Evolutionary conservation across 2,113 vertebrate genomes (phyloP).

Genomic region (Mellivora capensis): DNA sequence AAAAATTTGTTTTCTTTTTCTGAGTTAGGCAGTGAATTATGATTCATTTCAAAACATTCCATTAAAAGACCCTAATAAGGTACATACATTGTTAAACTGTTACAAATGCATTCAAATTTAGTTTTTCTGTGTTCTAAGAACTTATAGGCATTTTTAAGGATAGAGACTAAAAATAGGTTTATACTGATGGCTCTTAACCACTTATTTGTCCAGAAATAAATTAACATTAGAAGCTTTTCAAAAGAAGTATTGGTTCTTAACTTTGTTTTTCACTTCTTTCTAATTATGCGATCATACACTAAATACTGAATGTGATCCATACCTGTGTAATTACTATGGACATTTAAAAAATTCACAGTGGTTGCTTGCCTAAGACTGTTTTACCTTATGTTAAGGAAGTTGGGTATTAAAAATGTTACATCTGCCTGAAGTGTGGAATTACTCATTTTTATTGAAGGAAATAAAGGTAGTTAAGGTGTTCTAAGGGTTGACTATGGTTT

Average conservation of each 20-base stretch:
- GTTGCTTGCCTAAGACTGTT: neutral
- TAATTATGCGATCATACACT: neutral
- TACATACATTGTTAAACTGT: constrained; percentile 4
- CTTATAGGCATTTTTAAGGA: neutral
- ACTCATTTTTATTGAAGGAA: constrained; percentile 33
- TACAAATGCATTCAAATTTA: constrained; percentile 25
- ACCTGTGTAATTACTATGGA: neutral
- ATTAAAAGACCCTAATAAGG: neutral
- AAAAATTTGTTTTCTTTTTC: constrained; percentile 37
- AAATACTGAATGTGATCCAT: neutral
- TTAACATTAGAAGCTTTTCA: constrained; percentile 8
- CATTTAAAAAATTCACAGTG: constrained; percentile 35
- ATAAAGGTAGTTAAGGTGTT: constrained; percentile 22
- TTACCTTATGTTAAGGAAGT: constrained; percentile 53
- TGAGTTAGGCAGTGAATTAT: constrained; percentile 25
- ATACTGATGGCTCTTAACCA: neutral
- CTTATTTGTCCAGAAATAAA: constrained; percentile 32
- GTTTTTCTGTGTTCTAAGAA: constrained; percentile 40
- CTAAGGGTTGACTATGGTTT: constrained; percentile 6
- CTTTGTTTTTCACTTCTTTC: constrained; percentile 16
- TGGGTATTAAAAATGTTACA: constrained; percentile 14
- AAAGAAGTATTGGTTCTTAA: neutral
- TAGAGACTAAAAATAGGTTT: constrained; percentile 9
- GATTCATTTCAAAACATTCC: constrained; percentile 65
- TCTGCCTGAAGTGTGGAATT: constrained; percentile 32